These are phyloP conservation scores for Zeugodacus cucurbitae DNA, from an alignment of 1,140 invertebrate genomes.

Conservation along the genomic window DNA sequence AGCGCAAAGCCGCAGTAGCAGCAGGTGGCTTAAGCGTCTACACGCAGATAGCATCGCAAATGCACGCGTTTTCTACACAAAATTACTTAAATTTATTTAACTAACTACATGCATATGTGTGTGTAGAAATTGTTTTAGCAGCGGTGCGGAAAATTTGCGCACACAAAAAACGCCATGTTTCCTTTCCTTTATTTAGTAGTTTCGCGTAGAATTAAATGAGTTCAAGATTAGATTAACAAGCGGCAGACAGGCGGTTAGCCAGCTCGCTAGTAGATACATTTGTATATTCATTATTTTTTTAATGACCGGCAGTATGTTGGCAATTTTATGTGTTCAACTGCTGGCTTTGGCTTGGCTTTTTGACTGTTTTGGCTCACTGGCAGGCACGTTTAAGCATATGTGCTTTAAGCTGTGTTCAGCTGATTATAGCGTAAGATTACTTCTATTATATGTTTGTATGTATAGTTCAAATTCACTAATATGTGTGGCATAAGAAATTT, in stretches of 20 bases:
- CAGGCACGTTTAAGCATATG: background rate
- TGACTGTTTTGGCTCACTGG: background rate
- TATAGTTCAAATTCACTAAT: background rate
- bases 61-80: background rate
- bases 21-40: slow-evolving; percentile 14
- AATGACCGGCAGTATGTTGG: background rate
- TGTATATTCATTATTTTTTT: background rate
- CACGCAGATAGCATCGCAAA: slow-evolving; percentile 32
- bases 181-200: slow-evolving; percentile 9
- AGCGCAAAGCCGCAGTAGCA: background rate
- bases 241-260: slow-evolving; percentile 24
- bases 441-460: background rate
- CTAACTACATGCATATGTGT: background rate
- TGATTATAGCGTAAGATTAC: background rate
- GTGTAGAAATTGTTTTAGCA: background rate
- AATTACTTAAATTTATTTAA: background rate
- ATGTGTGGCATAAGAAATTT: background rate
- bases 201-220: slow-evolving; percentile 32
- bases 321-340: background rate
- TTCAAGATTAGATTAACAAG: slow-evolving; percentile 37
- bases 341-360: background rate
- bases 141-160: background rate
- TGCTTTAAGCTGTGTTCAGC: background rate
- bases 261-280: background rate
- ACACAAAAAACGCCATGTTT: background rate